Conservation (phyloP, 2,797 vertebrate species). For the Dendrocincla fuliginosa region DNA sequence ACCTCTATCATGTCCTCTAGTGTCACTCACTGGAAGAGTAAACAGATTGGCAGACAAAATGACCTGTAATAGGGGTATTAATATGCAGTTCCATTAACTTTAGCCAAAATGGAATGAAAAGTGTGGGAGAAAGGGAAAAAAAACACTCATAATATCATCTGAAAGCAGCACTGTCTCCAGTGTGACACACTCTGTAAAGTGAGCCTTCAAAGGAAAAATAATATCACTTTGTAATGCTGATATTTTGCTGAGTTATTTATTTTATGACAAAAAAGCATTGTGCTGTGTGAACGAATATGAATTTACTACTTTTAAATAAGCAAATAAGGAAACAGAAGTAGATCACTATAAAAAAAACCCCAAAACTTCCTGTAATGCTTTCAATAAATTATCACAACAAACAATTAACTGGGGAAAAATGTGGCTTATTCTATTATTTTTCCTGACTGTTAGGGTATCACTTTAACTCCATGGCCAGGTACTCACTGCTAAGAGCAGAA, state of each 20-base stretch:
- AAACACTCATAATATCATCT: not conserved
- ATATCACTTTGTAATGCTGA: conserved; percentile 55
- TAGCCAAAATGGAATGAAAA: conserved; percentile 5
- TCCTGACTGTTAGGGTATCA: not conserved
- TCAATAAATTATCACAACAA: not conserved
- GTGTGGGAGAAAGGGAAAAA: not conserved
- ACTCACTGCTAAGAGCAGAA: not conserved
- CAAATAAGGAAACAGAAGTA: conserved; percentile 35
- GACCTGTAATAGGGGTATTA: not conserved
- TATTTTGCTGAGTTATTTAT: conserved; percentile 58
- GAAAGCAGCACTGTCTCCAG: conserved; percentile 30
- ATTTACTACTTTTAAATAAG: conserved; percentile 38
- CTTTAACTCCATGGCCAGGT: not conserved
- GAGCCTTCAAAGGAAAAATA: conserved; percentile 55
- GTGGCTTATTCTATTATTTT: not conserved
- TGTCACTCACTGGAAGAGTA: not conserved
- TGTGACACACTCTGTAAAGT: conserved; percentile 28
- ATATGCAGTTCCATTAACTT: not conserved
- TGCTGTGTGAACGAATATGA: not conserved
- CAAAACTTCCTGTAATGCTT: not conserved
- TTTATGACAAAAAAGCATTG: conserved; percentile 42
- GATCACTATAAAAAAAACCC: not conserved
- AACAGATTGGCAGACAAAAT: not conserved
- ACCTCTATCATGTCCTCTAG: not conserved
- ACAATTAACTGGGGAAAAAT: not conserved